Percentiles rank a stretch among this genome's conserved stretches.
Conservation (phyloP, 2,113 vertebrate species). For the Xiphias gladius region DNA sequence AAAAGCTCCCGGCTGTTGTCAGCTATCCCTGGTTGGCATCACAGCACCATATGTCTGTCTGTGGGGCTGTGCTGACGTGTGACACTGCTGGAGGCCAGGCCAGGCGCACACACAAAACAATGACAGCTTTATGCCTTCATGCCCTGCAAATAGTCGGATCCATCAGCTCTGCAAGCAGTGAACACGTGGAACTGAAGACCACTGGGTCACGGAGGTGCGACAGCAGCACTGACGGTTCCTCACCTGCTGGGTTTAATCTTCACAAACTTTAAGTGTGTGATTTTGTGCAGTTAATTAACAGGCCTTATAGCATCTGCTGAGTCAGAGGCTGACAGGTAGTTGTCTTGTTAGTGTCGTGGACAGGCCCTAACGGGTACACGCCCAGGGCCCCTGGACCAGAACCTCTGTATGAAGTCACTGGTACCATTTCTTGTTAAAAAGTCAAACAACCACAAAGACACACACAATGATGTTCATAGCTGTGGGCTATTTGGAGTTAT, state of each 20-base stretch:
- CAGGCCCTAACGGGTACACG: neutral
- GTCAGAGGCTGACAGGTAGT: neutral
- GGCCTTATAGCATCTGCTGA: constrained; percentile 1
- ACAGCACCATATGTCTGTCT: constrained; percentile 73
- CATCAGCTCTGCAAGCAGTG: constrained; percentile 25
- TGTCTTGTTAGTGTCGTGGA: neutral
- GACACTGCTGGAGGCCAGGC: constrained; percentile 62
- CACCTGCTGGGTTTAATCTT: constrained; percentile 14
- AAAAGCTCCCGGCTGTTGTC: constrained; percentile 51
- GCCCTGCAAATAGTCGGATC: constrained; percentile 62
- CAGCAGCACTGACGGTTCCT: constrained; percentile 2
- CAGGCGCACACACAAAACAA: constrained; percentile 56
- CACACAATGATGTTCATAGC: neutral
- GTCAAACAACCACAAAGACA: neutral
- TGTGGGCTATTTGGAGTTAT: neutral
- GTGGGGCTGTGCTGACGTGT: constrained; percentile 57
- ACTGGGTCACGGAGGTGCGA: constrained; percentile 21
- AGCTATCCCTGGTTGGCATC: constrained; percentile 56
- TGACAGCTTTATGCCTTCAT: constrained; percentile 68
- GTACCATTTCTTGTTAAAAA: neutral
- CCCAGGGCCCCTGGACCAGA: neutral
- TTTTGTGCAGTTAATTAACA: constrained; percentile 26
- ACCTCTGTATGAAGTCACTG: neutral
- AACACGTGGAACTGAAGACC: constrained; percentile 26
- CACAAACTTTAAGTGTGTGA: neutral